Base-by-base conservation (phyloP, 1,140 invertebrate species). In the Mya arenaria region DNA sequence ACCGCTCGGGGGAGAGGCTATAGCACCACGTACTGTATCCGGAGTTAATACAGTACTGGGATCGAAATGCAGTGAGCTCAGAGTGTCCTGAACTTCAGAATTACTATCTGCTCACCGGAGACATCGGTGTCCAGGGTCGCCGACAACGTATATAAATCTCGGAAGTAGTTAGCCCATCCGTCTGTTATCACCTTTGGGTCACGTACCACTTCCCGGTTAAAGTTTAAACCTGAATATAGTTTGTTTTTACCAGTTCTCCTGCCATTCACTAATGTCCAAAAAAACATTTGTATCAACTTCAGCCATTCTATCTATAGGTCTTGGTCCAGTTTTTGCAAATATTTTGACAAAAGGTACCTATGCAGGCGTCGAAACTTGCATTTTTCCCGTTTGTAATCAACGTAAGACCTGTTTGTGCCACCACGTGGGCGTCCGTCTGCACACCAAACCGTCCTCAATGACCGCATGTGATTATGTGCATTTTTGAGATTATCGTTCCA, bases 331-430 rank as follows among this genome's bases (percentile, higher is more conserved):
- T 69, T 36, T 30, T 44, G 19, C 37, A 69, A 28, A 48, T 69
- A 69, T 48, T 1, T 3, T 19, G 19, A 48, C 3, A 69, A n/a
- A 30, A 17, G 30, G 52, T 39, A 13, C 44, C 56, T 75, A 30
- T 62, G 56, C 19, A 58, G n/a, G 4, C 23, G 44, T 8, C 52
- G 48, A 56, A 73, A 73, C 19, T 56, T 37, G 4, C 71, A 19
- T 58, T 73, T 73, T 2, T 48, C 71, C 19, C 60, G 17, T 30
- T 56, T 73, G 39, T 58, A 73, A 6, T 39, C 25, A 19, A 28
- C 36, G 19, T 60, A 62, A 0, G n/a, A 15, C 17, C 3, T 56
- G 58, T 52, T 23, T 5, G 23, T 17, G 0, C 28, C 32, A 62
- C 4, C 4, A 23, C 72, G 1, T 5, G 56, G 58, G 10, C 72